Evolutionary conservation across 2,113 vertebrate genomes (phyloP).

Genomic region (Cranoglanis bouderius): DNA sequence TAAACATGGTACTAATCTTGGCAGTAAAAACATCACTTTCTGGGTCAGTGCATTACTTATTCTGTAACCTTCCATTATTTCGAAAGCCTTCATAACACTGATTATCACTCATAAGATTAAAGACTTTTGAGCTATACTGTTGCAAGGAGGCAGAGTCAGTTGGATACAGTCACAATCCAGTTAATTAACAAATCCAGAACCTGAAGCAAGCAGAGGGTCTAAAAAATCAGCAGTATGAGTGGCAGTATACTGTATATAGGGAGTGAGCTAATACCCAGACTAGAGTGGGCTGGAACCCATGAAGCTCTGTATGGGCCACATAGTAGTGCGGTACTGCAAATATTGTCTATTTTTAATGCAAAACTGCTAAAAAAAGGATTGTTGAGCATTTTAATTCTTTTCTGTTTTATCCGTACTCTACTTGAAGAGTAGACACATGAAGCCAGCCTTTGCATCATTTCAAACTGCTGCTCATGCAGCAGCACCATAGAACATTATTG

Average conservation of each 20-base stretch:
- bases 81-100: too few relatives aligned
- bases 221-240: not conserved
- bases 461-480: not conserved
- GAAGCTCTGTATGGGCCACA: not conserved
- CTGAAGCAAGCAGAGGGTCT: not conserved
- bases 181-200: not conserved
- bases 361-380: too few relatives aligned
- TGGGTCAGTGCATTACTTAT: not conserved
- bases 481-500: not conserved
- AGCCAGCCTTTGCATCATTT: not conserved
- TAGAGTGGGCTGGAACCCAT: not conserved
- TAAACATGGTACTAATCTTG: not conserved
- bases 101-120: too few relatives aligned
- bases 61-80: not conserved
- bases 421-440: too few relatives aligned
- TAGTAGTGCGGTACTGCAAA: not conserved
- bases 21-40: not conserved
- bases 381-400: too few relatives aligned
- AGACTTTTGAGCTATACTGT: not conserved
- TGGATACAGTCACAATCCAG: not conserved
- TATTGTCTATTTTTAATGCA: too few relatives aligned
- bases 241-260: not conserved
- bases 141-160: not conserved
- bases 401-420: not conserved
- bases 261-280: not conserved